Percentiles rank a stretch among this genome's conserved stretches.
Conservation (phyloP, 2,888 invertebrate genomes). For the Polia nebulosa region DNA sequence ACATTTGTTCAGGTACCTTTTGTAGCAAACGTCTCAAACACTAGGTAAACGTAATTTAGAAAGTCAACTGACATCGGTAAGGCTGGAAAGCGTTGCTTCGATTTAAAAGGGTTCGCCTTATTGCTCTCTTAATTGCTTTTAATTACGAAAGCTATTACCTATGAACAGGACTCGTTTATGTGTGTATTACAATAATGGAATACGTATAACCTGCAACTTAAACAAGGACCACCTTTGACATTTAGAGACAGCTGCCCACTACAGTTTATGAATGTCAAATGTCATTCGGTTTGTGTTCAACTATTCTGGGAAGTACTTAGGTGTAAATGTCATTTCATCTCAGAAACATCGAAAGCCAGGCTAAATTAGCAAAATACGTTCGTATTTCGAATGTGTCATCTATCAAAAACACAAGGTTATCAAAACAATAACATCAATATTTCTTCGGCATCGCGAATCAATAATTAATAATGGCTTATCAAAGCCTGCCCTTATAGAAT, state of each 20-base stretch:
- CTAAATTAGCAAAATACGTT: not conserved
- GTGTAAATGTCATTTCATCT: slow-evolving; percentile 13
- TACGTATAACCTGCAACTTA: not conserved
- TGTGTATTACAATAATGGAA: slow-evolving; percentile 39
- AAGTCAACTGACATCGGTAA: slow-evolving; percentile 28
- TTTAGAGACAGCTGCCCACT: slow-evolving; percentile 28
- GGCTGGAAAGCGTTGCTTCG: slow-evolving; percentile 46
- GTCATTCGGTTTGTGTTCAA: slow-evolving; percentile 20
- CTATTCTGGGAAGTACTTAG: slow-evolving; percentile 3
- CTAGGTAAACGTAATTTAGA: slow-evolving; percentile 62
- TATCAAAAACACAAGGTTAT: not conserved
- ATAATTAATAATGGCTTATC: slow-evolving; percentile 62
- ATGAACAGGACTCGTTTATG: slow-evolving; percentile 34
- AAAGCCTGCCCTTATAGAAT: slow-evolving; percentile 57
- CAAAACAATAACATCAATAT: slow-evolving; percentile 6
- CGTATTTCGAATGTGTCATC: not conserved
- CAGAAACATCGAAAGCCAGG: not conserved
- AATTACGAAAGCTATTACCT: slow-evolving; percentile 54
- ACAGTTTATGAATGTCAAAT: slow-evolving; percentile 33
- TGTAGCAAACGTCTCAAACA: slow-evolving; percentile 64
- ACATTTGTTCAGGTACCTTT: slow-evolving; percentile 75
- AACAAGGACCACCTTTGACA: slow-evolving; percentile 33
- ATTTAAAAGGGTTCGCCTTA: slow-evolving; percentile 55
- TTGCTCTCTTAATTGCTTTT: slow-evolving; percentile 53
- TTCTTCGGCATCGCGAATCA: slow-evolving; percentile 39